These are phyloP conservation scores for Clarias magur DNA, from an alignment of 2,113 vertebrate genomes.

Conservation along the genomic window DNA sequence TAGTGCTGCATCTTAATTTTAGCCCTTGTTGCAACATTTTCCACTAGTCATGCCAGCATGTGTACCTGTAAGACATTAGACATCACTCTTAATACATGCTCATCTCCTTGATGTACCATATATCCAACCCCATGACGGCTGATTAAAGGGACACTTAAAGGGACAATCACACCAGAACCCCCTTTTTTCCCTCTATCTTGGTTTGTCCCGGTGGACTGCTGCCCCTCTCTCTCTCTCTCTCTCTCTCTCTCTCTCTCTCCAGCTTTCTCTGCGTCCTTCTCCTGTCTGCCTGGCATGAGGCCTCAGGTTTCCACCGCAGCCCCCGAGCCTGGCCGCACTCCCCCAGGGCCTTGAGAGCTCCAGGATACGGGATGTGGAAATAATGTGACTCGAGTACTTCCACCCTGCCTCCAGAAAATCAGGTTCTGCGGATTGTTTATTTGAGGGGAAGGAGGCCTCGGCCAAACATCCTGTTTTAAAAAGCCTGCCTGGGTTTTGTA, in stretches of 20 bases:
- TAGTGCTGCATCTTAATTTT: not conserved
- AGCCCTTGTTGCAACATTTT: constrained; percentile 6
- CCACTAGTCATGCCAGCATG: not conserved
- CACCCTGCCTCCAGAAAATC: constrained; percentile 81
- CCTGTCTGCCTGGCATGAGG: constrained; percentile 61
- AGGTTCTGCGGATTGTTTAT: constrained; percentile 89
- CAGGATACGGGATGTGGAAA: constrained; percentile 77
- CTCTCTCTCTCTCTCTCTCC: constrained; percentile 7
- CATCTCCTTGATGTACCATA: not conserved
- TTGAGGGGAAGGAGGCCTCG: constrained; percentile 85
- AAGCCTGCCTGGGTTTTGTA: constrained; percentile 73
- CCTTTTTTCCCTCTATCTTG: constrained; percentile 27
- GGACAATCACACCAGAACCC: constrained; percentile 22
- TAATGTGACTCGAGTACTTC: constrained; percentile 74
- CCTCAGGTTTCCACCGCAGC: constrained; percentile 71
- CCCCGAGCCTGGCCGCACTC: constrained; percentile 63
- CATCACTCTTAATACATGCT: not conserved
- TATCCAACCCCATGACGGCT: not conserved
- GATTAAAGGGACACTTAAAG: constrained; percentile 44
- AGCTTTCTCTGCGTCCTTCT: not conserved
- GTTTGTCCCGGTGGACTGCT: constrained; percentile 57
- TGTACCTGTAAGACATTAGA: not conserved
- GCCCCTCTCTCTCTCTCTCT: constrained; percentile 55
- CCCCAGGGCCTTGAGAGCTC: constrained; percentile 62
- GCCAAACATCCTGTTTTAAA: constrained; percentile 92